Base-by-base conservation (phyloP, 2,888 invertebrate species). In the Nephrotoma flavescens region DNA sequence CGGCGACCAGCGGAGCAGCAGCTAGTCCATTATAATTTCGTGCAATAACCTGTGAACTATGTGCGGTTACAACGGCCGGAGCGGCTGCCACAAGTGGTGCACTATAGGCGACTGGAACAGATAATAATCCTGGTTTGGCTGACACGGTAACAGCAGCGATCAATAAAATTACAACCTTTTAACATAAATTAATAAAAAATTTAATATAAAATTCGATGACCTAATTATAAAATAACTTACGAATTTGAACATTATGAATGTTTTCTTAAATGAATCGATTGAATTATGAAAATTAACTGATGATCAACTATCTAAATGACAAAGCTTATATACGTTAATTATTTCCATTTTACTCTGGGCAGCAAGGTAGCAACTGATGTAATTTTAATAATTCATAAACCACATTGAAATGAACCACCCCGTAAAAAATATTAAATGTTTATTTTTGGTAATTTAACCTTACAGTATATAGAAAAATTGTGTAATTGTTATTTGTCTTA, bases 31-130 rank as follows among this genome's bases (percentile, higher is more conserved):
- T 93, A 90, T 92, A 92, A 88, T 93, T 93, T 87, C 93, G 91
- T 6, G 93, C 92, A 87, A 93, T 89, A 19, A 93, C 92, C 89
- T 94, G 93, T 52, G 93, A 93, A 89, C 93, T 86, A 4, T 44
- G 45, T 19, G 88, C 87, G 57, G 88, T 88, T 42, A 88, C 88
- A 88, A 89, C 89, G 88, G 88, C 89, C 88, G 89, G 89, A 0
- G 93, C 91, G 0, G 95, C 94, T 0, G 95, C 94, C n/a, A 94
- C 94, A 88, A 94, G 92, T 90, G 93, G 93, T 87, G 92, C 93
- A 89, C 93, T 93, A 88, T 91, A 92, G 0, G 93, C 92, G 47
- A 92, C 45, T 11, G 87, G 87, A n/a, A 87, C 87, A 6, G 88
- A 88, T 6, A 88, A 88, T 42, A 88, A 45, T 42, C 86, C 87